A percentile compares a stretch with the other conserved stretches of the same genome.
Conservation (phyloP, 2,888 invertebrate species). For the Pyrrhosoma nymphula region DNA sequence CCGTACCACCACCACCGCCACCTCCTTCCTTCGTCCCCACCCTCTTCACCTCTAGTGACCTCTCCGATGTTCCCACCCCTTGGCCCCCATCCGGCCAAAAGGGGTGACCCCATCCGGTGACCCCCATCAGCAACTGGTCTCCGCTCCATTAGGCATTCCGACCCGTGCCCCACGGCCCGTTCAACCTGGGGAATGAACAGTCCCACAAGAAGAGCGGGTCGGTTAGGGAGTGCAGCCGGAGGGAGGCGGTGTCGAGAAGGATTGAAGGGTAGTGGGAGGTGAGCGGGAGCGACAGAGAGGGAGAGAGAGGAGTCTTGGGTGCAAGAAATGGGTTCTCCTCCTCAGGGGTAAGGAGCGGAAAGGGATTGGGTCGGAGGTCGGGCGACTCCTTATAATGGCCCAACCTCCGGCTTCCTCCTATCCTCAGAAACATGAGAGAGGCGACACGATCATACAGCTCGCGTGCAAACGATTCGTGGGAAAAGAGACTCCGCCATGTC, state of each 20-base stretch:
- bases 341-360: not conserved
- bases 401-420: not conserved
- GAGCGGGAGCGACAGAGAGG: no score
- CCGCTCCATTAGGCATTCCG: conserved; percentile 66
- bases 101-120: conserved; percentile 65
- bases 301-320: not conserved
- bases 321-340: not conserved
- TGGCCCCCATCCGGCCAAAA: not conserved
- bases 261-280: not conserved
- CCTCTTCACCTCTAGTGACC: conserved; percentile 48
- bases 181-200: conserved; percentile 7
- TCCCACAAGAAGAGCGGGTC: not conserved
- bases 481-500: not conserved
- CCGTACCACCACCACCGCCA: not conserved
- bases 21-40: not conserved
- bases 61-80: conserved; percentile 1
- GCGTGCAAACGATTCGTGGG: not conserved
- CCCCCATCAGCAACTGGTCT: conserved; percentile 61
- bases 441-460: not conserved
- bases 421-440: not conserved
- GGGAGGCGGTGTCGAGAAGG: not conserved
- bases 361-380: not conserved
- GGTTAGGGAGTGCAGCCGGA: not conserved
- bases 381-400: not conserved
- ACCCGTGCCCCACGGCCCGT: conserved; percentile 41